Conservation (phyloP, 1,140 invertebrate species). For the Diorhabda carinulata region DNA sequence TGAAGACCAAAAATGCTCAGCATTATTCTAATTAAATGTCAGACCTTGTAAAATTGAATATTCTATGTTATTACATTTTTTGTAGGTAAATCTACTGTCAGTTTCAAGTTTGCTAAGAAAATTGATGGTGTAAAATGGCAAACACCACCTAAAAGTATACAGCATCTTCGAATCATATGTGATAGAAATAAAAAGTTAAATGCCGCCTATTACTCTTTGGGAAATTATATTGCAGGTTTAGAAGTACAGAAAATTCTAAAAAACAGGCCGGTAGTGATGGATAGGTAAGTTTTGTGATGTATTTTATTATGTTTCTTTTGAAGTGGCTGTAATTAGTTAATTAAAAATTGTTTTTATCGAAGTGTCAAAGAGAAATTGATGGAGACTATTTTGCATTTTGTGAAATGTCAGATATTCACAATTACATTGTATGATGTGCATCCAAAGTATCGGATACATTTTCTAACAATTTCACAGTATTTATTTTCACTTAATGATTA, state of each 20-base stretch:
- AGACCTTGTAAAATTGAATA: neutral
- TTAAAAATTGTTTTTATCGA: no score
- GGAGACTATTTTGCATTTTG: no score
- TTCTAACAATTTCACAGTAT: no score
- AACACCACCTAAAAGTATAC: slow-evolving; percentile 38
- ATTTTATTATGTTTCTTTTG: no score
- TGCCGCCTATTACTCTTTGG: slow-evolving; percentile 42
- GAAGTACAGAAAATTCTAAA: slow-evolving; percentile 32
- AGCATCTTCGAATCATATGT: slow-evolving; percentile 33
- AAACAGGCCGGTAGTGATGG: slow-evolving; percentile 40
- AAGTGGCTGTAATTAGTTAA: no score
- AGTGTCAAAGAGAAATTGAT: no score
- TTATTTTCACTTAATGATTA: no score
- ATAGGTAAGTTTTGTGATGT: slow-evolving; percentile 29
- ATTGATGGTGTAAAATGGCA: slow-evolving; percentile 27
- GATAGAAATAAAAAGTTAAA: slow-evolving; percentile 33
- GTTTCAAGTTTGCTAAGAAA: slow-evolving; percentile 31
- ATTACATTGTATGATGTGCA: no score
- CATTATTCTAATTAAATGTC: no score
- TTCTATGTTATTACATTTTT: slow-evolving; percentile 14
- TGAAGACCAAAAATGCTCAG: no score
- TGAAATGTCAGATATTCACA: no score
- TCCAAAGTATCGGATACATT: no score
- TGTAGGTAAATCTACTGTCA: slow-evolving; percentile 40
- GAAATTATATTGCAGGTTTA: slow-evolving; percentile 44